phyloP scores from a whole-genome alignment of 2,113 vertebrate species.

The Mirza zaza region DNA sequence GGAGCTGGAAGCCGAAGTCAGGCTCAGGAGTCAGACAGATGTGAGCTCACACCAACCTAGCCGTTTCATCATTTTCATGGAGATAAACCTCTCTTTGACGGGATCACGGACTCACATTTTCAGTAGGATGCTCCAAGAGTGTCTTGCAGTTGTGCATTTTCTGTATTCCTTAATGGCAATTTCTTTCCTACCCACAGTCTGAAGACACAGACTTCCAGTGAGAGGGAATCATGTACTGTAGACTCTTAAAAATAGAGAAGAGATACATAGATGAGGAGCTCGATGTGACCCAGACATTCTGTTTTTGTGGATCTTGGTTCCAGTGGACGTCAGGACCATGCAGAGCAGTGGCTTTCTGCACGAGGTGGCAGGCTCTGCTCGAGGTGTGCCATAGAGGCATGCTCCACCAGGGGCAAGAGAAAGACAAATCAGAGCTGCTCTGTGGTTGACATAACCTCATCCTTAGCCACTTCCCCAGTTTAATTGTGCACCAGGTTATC shows the following conservation, averaged over 20 bases:
- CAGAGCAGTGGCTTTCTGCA: neutral
- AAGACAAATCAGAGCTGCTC: neutral
- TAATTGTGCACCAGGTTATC: neutral
- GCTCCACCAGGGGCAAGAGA: neutral
- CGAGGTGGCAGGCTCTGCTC: neutral
- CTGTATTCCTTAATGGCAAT: neutral
- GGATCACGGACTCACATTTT: neutral
- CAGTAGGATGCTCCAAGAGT: neutral
- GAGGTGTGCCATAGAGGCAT: fast-evolving
- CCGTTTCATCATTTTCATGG: neutral
- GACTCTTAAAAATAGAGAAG: neutral
- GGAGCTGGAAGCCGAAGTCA: neutral
- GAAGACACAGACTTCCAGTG: neutral
- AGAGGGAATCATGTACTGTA: neutral
- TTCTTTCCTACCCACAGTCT: neutral
- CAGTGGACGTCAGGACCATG: neutral
- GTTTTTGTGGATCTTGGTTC: neutral
- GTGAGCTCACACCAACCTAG: neutral
- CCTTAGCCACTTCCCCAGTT: neutral
- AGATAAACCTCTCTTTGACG: neutral
- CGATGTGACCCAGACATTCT: neutral
- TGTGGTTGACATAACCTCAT: neutral
- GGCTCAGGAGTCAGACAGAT: neutral
- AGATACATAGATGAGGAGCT: neutral
- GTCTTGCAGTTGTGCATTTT: neutral